Conservation (phyloP, 2,888 invertebrate species). For the Limenitis camilla region DNA sequence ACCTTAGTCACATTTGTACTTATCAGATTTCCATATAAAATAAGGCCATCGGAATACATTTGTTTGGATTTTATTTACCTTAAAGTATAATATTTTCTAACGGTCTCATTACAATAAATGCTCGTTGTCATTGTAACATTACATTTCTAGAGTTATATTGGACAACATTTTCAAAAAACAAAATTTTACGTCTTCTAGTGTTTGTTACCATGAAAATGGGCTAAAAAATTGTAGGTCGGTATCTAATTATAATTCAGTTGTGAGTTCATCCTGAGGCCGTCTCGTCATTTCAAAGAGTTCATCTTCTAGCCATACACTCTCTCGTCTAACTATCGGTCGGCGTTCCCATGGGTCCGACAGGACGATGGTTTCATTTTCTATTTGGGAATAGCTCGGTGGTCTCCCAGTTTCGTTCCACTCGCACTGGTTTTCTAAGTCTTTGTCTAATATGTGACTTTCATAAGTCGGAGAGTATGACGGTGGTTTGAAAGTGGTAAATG, state of each 20-base stretch:
- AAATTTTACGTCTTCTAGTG: too few relatives aligned
- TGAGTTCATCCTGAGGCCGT: slow-evolving; percentile 91
- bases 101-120: too few relatives aligned
- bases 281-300: slow-evolving; percentile 89
- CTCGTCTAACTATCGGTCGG: slow-evolving; percentile 61
- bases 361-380: slow-evolving; percentile 59
- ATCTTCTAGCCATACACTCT: slow-evolving; percentile 83
- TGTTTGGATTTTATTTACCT: too few relatives aligned
- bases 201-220: background rate
- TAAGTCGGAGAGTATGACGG: slow-evolving; percentile 71
- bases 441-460: slow-evolving; percentile 58
- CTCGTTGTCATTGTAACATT: too few relatives aligned
- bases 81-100: too few relatives aligned
- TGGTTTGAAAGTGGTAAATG: slow-evolving; percentile 70
- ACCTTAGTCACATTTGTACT: slow-evolving; percentile 34
- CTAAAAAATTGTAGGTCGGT: background rate
- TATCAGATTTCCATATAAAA: slow-evolving; percentile 33
- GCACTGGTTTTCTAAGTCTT: slow-evolving; percentile 63
- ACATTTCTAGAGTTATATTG: too few relatives aligned
- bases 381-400: slow-evolving; percentile 67
- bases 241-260: slow-evolving; percentile 84
- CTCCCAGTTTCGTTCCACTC: slow-evolving; percentile 73
- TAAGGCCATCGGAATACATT: background rate
- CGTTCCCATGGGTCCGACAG: slow-evolving; percentile 69
- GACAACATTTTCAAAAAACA: too few relatives aligned